phyloP scores from a whole-genome alignment of 1,140 invertebrate species.

The Trialeurodes vaporariorum region DNA sequence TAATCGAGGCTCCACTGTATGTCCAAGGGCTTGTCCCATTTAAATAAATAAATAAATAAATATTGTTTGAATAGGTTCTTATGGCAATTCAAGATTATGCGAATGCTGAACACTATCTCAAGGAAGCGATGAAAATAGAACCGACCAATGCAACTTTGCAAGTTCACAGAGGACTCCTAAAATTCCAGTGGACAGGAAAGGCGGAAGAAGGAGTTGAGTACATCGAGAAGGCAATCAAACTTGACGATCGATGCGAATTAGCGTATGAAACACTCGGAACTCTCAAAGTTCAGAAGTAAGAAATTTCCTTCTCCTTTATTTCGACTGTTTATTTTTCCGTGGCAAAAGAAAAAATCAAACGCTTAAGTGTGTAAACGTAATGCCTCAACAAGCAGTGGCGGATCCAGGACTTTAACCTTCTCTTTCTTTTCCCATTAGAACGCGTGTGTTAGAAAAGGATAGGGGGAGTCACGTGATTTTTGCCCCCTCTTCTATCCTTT shows the following conservation, averaged over 20 bases:
- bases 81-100: slow-evolving; percentile 69
- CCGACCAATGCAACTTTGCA: slow-evolving; percentile 72
- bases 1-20: too few species aligned
- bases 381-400: too few species aligned
- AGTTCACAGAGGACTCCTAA: slow-evolving; percentile 60
- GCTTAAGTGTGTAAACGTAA: background rate
- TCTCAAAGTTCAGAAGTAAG: slow-evolving; percentile 82
- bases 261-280: slow-evolving; percentile 90
- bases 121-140: slow-evolving; percentile 67
- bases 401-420: too few species aligned
- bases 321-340: background rate
- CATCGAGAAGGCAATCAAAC: slow-evolving; percentile 68
- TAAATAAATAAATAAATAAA: too few species aligned
- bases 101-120: slow-evolving; percentile 68
- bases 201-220: slow-evolving; percentile 63
- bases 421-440: too few species aligned
- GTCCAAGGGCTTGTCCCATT: too few species aligned
- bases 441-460: too few species aligned
- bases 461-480: too few species aligned
- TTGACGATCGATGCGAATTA: slow-evolving; percentile 86
- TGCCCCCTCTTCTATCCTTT: too few species aligned
- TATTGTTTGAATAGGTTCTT: slow-evolving; percentile 49
- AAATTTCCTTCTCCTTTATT: background rate
- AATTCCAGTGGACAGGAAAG: slow-evolving; percentile 52
- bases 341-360: background rate